Evolutionary conservation across 2,797 vertebrate species (phyloP).

Genomic region (Kryptolebias ocellatus): DNA sequence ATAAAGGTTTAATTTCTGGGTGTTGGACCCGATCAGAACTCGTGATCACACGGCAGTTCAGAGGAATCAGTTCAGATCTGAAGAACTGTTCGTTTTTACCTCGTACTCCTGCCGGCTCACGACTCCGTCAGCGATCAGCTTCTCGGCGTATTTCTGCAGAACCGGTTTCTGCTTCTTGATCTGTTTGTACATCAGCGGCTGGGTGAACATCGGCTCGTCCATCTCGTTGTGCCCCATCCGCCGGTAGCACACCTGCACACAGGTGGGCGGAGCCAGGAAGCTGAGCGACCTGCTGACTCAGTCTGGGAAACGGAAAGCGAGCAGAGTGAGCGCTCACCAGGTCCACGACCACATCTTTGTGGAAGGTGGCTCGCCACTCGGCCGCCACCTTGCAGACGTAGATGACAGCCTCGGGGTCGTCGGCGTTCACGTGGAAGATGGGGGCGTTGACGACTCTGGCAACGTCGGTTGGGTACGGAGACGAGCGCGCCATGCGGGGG

Average conservation of each 20-base stretch:
- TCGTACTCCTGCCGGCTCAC: conserved; percentile 89
- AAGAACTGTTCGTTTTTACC: conserved; percentile 69
- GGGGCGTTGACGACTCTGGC: conserved; percentile 95
- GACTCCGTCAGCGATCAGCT: conserved; percentile 89
- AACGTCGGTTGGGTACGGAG: conserved; percentile 92
- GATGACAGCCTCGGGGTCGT: conserved; percentile 94
- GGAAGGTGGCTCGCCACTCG: conserved; percentile 94
- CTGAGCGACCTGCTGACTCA: no score
- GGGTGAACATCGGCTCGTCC: conserved; percentile 96
- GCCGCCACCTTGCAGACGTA: conserved; percentile 96
- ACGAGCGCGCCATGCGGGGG: conserved; percentile 93
- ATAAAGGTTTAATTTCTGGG: no score
- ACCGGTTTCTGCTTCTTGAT: conserved; percentile 93
- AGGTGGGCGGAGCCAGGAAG: no score
- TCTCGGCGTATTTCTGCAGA: conserved; percentile 89
- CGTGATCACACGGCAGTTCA: no score
- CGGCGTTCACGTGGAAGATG: conserved; percentile 95
- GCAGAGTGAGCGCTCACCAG: conserved; percentile 80
- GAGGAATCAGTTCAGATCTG: background rate
- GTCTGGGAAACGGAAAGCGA: no score
- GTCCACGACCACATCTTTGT: conserved; percentile 96
- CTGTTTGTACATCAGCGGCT: conserved; percentile 96
- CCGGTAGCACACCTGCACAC: conserved; percentile 85
- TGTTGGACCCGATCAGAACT: no score
- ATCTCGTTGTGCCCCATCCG: conserved; percentile 94